A percentile compares a stretch with the other conserved stretches of the same genome.
These are phyloP conservation scores for Marcusenius ussheri DNA, from an alignment of 2,113 vertebrate species.

Conservation along the genomic window DNA sequence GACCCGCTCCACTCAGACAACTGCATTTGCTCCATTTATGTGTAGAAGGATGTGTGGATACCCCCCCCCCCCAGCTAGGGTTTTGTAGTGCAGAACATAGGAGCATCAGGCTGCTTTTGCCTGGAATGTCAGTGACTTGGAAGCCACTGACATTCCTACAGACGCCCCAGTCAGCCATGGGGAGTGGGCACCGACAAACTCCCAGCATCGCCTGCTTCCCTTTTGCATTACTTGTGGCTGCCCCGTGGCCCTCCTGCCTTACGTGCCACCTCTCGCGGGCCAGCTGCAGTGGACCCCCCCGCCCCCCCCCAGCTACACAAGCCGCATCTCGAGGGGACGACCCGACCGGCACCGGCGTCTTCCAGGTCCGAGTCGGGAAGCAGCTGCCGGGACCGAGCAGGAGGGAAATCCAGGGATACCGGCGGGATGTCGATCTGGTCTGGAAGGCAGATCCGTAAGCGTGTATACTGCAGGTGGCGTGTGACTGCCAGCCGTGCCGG, in stretches of 20 bases:
- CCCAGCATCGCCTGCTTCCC: neutral
- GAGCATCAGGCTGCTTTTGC: neutral
- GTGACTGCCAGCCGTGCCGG: neutral
- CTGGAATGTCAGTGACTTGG: neutral
- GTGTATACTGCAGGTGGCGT: neutral
- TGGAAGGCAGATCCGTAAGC: neutral
- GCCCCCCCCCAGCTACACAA: neutral
- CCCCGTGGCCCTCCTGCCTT: neutral
- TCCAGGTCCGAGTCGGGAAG: neutral
- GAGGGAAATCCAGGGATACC: neutral
- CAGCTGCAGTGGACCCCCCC: neutral
- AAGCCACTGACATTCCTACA: neutral
- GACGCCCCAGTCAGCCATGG: neutral
- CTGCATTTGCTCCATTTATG: conserved; percentile 36
- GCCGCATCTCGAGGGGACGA: neutral
- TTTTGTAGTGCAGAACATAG: neutral
- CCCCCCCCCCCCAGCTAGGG: neutral
- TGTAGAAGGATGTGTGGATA: conserved; percentile 16
- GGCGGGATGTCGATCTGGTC: neutral
- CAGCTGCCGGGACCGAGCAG: neutral
- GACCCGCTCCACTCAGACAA: conserved; percentile 25
- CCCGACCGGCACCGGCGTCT: neutral
- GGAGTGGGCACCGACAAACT: neutral
- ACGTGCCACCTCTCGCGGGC: neutral
- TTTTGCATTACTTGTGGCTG: neutral